Evolutionary conservation across 2,888 invertebrate genomes (phyloP), one percentile per base, ranked within the genome.

Genomic region (Drosophila hawaiiensis): DNA sequence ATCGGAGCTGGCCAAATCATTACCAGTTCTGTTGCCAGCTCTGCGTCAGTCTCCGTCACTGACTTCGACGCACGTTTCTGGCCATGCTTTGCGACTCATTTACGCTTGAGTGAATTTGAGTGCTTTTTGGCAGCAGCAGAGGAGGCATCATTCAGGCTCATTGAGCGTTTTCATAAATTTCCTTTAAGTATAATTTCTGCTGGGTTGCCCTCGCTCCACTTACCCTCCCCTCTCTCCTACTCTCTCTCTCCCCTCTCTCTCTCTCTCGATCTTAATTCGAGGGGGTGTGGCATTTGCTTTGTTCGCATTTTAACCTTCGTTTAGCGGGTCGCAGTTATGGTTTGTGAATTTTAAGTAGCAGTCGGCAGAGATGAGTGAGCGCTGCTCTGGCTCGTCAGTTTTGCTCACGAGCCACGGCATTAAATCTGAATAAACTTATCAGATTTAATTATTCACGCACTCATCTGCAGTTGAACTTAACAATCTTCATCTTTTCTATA

Each of bases 91-190:
- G 74, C 73, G 81, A 76, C 65, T 89, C 82, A 77, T 78, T 86
- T 76, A 84, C 91, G 89, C 80, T 87, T 84, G 75, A 91, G 68
- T 89, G 89, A 71, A 68, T 86, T 68, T 82, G 62, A 70, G 68
- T 78, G 87, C 82, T 70, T 64, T 66, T 66, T 80, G 75, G 68
- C 75, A 71, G 78, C 58, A 35, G 54, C n/a, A 33, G 35, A 19
- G 37, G 39, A 50, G 50, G 58, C 69, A 68, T 73, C 85, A 73
- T 78, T 88, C 84, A 82, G 91, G 87, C 82, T 86, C 91, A 91
- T 91, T 91, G 91, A 78, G 68, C 85, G 85, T 87, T 87, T 87
- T 84, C 90, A 91, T 90, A 91, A 91, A 90, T 86, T 90, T 83
- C 62, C 76, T 69, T 70, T 78, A 79, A 78, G 73, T 52, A 80